phyloP scores from a whole-genome alignment of 2,888 invertebrate species.

The Acleris emargana region DNA sequence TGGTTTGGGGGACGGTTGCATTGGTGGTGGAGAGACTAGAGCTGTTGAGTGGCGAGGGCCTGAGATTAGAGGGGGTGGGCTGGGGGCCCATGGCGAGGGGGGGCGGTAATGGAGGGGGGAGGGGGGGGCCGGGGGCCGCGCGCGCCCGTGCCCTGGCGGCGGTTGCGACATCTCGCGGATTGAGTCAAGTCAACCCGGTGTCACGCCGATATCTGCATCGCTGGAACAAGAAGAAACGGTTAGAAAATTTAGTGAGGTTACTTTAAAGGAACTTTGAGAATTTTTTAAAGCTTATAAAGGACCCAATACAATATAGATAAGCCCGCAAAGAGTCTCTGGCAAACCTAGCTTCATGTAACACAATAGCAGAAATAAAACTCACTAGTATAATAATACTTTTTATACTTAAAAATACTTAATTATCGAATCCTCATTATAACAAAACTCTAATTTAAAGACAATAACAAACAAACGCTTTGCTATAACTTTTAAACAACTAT shows the following conservation, averaged over 20 bases:
- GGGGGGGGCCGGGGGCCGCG: slow-evolving; percentile 71
- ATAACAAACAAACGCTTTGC: no score
- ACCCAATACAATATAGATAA: no score
- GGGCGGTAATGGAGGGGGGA: slow-evolving; percentile 88
- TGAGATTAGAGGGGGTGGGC: slow-evolving; percentile 88
- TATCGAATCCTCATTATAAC: no score
- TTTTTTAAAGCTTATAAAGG: no score
- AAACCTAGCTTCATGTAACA: no score
- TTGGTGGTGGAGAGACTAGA: slow-evolving; percentile 84
- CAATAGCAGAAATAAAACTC: no score
- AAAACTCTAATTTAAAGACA: no score
- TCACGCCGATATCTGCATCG: slow-evolving; percentile 80
- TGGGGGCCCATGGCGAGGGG: slow-evolving; percentile 89
- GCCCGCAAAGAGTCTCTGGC: no score
- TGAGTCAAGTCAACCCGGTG: slow-evolving; percentile 80
- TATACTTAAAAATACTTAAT: no score
- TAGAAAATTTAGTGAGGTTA: neutral
- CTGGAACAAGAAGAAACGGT: slow-evolving; percentile 69
- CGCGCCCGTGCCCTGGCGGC: slow-evolving; percentile 78
- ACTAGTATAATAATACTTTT: no score
- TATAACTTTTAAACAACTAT: no score
- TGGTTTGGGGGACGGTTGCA: slow-evolving; percentile 79
- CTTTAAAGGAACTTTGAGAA: neutral
- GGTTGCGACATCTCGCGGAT: slow-evolving; percentile 82
- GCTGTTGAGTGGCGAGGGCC: slow-evolving; percentile 83